Percentiles rank a stretch among this genome's conserved stretches.
phyloP scores from a whole-genome alignment of 2,888 invertebrate species.

The Lasioglossum vierecki region DNA sequence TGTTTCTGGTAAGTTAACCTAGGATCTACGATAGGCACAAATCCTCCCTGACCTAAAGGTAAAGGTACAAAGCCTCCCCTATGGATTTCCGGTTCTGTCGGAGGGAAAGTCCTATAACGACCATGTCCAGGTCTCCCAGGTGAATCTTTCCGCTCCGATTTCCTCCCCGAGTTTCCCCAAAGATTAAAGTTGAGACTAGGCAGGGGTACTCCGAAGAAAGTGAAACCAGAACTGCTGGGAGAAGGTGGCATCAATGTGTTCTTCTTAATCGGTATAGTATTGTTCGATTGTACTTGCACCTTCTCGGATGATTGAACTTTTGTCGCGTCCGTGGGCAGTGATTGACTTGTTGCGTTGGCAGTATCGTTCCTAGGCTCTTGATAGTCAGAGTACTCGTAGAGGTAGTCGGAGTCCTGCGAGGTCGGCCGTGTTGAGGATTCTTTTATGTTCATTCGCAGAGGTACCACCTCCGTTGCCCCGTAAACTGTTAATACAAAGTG shows the following conservation, averaged over 20 bases:
- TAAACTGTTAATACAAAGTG: constrained; percentile 67
- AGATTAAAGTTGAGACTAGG: constrained; percentile 90
- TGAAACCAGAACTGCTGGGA: constrained; percentile 88
- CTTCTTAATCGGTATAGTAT: constrained; percentile 63
- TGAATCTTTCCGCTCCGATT: constrained; percentile 81
- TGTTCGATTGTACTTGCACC: constrained; percentile 31
- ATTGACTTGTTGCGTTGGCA: constrained; percentile 20
- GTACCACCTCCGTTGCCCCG: constrained; percentile 86
- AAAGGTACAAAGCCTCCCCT: constrained; percentile 91
- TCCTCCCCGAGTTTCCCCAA: constrained; percentile 84
- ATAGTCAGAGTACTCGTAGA: constrained; percentile 93
- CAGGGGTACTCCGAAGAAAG: constrained; percentile 93
- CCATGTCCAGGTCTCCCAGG: constrained; percentile 73
- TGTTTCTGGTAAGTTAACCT: constrained; percentile 61
- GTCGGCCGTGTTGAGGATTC: constrained; percentile 84
- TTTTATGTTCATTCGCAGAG: constrained; percentile 86
- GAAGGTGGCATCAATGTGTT: constrained; percentile 82
- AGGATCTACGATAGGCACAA: constrained; percentile 88
- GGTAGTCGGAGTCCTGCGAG: constrained; percentile 86
- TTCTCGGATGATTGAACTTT: constrained; percentile 67
- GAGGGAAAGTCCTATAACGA: constrained; percentile 83
- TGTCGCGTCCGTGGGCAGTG: constrained; percentile 23
- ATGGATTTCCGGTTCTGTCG: constrained; percentile 88
- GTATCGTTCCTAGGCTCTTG: constrained; percentile 85
- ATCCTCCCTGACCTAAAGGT: constrained; percentile 90